Base-by-base conservation (phyloP, 2,113 vertebrate genomes). In the Lota lota region DNA sequence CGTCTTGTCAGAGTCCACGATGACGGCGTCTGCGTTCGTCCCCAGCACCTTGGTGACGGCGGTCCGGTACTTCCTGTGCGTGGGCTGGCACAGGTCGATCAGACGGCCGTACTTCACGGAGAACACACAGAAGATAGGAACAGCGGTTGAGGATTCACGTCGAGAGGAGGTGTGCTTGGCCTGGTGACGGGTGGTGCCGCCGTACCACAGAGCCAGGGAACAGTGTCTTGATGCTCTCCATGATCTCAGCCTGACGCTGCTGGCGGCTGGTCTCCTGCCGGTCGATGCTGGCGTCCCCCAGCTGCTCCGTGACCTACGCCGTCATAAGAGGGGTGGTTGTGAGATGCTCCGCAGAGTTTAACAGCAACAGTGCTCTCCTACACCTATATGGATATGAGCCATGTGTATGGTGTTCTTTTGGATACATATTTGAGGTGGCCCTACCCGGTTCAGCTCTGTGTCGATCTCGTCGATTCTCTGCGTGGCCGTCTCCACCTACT, bases 21-120 rank as follows among this genome's bases (percentile, higher is more conserved):
- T 98, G 87, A 98, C 97, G 79, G 96, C 95, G 0, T 98, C 96
- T 95, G 97, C 97, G 90, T 98, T 98, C 73, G 97, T 98, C 12
- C 96, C 96, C 87, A 98, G 84, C 57, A 98, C 96, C 67, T 98
- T 98, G 54, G 96, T 98, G 57, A 98, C 95, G 0, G 96, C 96
- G 12, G 97, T 98, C 90, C 97, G 96, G 75, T 95, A 98, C 64
- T 98, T 98, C 85, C 97, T 98, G 88, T 98, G 96, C 1, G 96
- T 98, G 62, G 96, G 96, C 83, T 98, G 96, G 81, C 96, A 98
- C 50, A 98, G 91, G 78, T 98, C 95, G 11, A 98, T 97, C 2
- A 98, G 90, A 57, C 96, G 94, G 1, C 96, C 95, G 0, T 96
- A 98, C 96, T 97, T 33, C 28, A 83, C 0, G 62, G 47, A 73